Evolutionary conservation across 1,140 invertebrate species (phyloP).

Genomic region (Drosophila pseudoobscura): DNA sequence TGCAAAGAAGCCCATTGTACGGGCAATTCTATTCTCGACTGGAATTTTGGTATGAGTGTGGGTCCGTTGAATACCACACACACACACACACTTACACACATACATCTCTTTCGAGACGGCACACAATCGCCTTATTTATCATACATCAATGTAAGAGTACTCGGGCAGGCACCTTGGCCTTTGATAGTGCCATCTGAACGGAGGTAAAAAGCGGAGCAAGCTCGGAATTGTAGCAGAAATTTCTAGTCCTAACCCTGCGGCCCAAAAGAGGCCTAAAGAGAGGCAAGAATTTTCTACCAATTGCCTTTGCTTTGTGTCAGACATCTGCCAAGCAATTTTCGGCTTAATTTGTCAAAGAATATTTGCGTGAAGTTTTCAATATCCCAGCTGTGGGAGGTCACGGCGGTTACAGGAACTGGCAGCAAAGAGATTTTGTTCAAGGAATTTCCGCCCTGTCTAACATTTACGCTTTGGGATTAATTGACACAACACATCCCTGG

Average conservation of each 20-base stretch:
- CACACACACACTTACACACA: slow-evolving; percentile 3
- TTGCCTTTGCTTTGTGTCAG: slow-evolving; percentile 4
- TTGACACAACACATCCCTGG: too few relatives aligned
- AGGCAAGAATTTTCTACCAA: slow-evolving; percentile 26
- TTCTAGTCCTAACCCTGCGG: slow-evolving; percentile 13
- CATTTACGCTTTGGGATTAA: too few relatives aligned
- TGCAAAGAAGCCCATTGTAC: too few relatives aligned
- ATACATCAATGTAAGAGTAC: too few relatives aligned
- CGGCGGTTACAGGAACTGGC: too few relatives aligned
- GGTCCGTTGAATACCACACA: slow-evolving; percentile 9
- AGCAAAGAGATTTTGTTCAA: too few relatives aligned
- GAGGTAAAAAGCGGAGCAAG: slow-evolving; percentile 15
- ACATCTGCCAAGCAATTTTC: neutral
- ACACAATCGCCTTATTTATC: too few relatives aligned
- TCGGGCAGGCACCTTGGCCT: slow-evolving; percentile 28
- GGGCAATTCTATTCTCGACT: too few relatives aligned
- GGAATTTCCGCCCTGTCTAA: too few relatives aligned
- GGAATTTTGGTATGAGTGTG: too few relatives aligned
- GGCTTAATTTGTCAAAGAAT: slow-evolving; percentile 17
- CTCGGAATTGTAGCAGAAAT: slow-evolving; percentile 52
- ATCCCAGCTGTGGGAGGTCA: too few relatives aligned
- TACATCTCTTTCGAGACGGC: neutral
- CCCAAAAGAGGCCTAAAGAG: neutral
- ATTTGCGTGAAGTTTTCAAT: too few relatives aligned
- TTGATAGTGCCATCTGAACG: slow-evolving; percentile 38